phyloP scores from a whole-genome alignment of 1,140 invertebrate genomes.

The Diorhabda elongata region DNA sequence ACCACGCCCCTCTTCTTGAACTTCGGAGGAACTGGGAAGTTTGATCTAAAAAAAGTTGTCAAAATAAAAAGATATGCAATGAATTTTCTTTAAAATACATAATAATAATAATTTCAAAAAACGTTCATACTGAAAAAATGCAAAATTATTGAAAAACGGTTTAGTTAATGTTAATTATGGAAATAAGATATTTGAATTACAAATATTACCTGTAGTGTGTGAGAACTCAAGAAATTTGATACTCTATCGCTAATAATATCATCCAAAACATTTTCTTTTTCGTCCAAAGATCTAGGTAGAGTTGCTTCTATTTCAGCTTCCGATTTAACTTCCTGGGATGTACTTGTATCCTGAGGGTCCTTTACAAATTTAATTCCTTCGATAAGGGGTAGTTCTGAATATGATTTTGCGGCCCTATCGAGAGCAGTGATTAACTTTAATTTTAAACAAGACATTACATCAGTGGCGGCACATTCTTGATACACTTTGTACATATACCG shows the following conservation, averaged over 20 bases:
- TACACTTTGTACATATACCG: constrained; percentile 60
- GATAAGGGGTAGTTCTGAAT: constrained; percentile 58
- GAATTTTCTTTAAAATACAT: neutral
- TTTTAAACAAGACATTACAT: constrained; percentile 70
- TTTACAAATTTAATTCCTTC: constrained; percentile 68
- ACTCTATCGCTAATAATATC: constrained; percentile 70
- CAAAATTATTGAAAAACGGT: too few species aligned
- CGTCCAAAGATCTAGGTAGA: constrained; percentile 63
- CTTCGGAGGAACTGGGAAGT: constrained; percentile 59
- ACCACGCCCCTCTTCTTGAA: constrained; percentile 57
- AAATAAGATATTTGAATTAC: neutral
- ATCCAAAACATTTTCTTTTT: constrained; percentile 69
- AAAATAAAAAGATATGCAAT: constrained; percentile 20
- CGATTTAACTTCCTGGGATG: constrained; percentile 45
- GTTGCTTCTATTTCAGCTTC: constrained; percentile 62
- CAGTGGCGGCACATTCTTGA: constrained; percentile 67
- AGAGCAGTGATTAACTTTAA: constrained; percentile 68
- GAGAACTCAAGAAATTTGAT: constrained; percentile 66
- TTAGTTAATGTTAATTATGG: too few species aligned
- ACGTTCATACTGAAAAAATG: too few species aligned
- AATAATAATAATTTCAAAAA: too few species aligned
- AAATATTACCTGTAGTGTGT: constrained; percentile 64
- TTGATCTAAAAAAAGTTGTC: constrained; percentile 50
- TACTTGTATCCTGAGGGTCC: constrained; percentile 50
- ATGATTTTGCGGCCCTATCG: constrained; percentile 62